Percentiles rank a stretch among this genome's conserved stretches.
These are phyloP conservation scores for Lota lota DNA, from an alignment of 2,113 vertebrate genomes.

Conservation along the genomic window DNA sequence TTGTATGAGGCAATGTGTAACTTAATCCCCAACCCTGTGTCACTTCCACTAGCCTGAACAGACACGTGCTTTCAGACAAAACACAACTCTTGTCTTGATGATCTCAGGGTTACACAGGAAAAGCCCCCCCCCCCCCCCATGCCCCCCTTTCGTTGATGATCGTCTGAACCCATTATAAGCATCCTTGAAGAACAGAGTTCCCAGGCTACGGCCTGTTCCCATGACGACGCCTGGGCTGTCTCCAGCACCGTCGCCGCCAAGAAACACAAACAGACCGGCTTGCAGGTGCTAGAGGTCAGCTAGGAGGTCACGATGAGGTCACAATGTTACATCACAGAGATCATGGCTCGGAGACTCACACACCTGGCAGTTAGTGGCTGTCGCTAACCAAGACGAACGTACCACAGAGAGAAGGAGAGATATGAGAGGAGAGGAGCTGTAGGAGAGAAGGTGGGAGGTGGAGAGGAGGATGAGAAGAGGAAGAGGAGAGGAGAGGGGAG, in stretches of 20 bases:
- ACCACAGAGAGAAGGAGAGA: background rate
- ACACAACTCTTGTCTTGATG: too few relatives aligned
- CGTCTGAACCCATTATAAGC: background rate
- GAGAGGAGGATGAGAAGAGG: too few relatives aligned
- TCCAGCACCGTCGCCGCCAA: background rate
- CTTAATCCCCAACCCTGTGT: too few relatives aligned
- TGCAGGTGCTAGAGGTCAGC: background rate
- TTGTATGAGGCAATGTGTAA: too few relatives aligned
- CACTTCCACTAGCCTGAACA: too few relatives aligned
- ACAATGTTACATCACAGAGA: background rate
- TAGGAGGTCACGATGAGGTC: background rate
- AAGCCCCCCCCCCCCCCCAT: background rate
- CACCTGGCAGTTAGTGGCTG: background rate
- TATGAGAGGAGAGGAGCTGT: background rate
- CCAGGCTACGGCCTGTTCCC: background rate
- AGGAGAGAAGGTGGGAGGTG: too few relatives aligned
- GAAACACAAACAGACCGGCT: slow-evolving; percentile 8
- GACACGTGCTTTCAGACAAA: too few relatives aligned
- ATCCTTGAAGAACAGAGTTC: background rate
- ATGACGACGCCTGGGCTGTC: background rate
- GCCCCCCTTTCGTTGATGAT: background rate
- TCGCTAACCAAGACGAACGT: background rate
- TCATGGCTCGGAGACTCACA: background rate
- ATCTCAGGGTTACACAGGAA: too few relatives aligned
- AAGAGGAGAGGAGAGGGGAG: too few relatives aligned